phyloP scores from a whole-genome alignment of 37 sponge, comb jelly and placozoan genomes.

The Bolinopsis microptera region DNA sequence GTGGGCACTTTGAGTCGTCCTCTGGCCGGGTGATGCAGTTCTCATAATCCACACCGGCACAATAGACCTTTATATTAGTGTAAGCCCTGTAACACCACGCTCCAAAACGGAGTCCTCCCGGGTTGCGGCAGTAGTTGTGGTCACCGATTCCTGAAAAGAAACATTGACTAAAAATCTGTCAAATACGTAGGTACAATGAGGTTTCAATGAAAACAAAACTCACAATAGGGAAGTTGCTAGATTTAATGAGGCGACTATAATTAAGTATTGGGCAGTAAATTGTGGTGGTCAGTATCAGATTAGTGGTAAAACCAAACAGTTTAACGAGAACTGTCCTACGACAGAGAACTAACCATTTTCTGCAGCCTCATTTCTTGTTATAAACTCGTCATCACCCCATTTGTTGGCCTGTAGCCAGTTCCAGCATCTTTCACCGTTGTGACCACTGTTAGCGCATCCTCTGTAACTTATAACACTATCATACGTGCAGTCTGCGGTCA shows the following conservation, averaged over 20 bases:
- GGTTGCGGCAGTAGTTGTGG: constrained; percentile 52
- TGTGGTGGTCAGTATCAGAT: too few relatives aligned
- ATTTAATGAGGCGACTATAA: too few relatives aligned
- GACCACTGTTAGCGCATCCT: neutral
- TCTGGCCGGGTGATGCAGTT: constrained; percentile 10
- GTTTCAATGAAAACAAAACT: too few relatives aligned
- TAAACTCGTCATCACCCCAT: constrained; percentile 18
- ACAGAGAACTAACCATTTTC: constrained; percentile 21
- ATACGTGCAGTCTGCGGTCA: neutral
- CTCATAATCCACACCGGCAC: neutral
- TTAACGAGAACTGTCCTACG: neutral
- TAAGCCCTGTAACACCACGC: neutral
- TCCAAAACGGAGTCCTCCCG: neutral
- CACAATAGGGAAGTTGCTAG: too few relatives aligned
- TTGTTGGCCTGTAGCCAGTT: neutral
- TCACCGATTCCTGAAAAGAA: constrained; percentile 41
- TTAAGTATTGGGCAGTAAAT: too few relatives aligned
- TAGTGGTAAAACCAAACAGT: too few relatives aligned
- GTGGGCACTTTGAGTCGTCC: neutral
- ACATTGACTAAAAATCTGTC: neutral
- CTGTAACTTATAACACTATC: neutral
- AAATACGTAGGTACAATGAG: too few relatives aligned
- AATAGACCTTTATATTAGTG: neutral
- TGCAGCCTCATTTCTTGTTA: neutral
- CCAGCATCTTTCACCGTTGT: neutral